Conservation (phyloP, 2,113 vertebrate genomes). For the Empidonax alnorum region DNA sequence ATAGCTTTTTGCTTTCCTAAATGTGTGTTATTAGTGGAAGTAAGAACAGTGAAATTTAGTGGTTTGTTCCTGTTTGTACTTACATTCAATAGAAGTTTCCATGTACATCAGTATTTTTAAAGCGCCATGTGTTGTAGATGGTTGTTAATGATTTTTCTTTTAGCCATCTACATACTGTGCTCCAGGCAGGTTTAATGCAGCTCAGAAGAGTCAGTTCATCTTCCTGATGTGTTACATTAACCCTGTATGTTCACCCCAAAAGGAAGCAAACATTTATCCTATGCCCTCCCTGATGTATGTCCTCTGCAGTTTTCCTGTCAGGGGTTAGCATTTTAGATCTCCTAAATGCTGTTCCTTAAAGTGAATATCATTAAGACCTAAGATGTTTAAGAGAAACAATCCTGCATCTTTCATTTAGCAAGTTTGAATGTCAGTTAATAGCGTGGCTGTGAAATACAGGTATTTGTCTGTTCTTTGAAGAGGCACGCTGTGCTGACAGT, state of each 20-base stretch:
- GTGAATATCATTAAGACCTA: neutral
- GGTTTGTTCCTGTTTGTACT: neutral
- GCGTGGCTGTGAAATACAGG: neutral
- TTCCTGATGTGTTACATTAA: neutral
- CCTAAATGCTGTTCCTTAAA: neutral
- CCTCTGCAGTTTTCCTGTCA: neutral
- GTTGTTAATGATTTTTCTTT: neutral
- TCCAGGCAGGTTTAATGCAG: neutral
- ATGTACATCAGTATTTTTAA: neutral
- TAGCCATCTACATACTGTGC: neutral
- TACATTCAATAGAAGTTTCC: neutral
- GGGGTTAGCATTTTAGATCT: neutral
- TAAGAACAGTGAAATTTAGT: neutral
- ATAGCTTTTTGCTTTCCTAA: constrained; percentile 9
- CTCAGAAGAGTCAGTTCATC: neutral
- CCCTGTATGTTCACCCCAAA: neutral
- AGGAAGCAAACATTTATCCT: neutral
- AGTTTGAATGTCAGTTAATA: neutral
- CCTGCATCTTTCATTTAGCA: neutral
- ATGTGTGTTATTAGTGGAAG: constrained; percentile 23
- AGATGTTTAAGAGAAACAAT: neutral
- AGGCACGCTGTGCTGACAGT: neutral
- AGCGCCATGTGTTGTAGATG: neutral
- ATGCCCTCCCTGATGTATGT: neutral
- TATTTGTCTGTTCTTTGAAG: neutral